Percentiles rank a stretch among this genome's conserved stretches.
Evolutionary conservation across 2,888 invertebrate species (phyloP).

Genomic region (Eurytoma adleriae): DNA sequence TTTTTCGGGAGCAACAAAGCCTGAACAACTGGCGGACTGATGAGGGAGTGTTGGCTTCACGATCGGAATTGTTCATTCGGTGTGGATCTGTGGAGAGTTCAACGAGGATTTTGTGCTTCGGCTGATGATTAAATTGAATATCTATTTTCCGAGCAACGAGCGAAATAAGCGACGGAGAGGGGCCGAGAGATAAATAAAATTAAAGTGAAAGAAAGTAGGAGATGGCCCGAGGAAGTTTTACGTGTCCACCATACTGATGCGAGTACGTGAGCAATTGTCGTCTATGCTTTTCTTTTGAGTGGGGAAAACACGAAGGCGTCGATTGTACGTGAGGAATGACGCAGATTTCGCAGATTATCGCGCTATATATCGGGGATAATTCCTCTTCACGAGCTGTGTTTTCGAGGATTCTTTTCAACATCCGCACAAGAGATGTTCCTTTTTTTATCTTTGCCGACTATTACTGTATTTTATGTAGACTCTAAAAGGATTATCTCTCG

Average conservation of each 20-base stretch:
- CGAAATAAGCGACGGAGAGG: constrained; percentile 63
- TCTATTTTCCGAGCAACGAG: constrained; percentile 67
- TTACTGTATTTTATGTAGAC: no score
- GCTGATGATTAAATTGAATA: constrained; percentile 63
- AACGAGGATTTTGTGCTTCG: no score
- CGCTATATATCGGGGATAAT: constrained; percentile 28
- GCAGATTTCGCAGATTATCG: constrained; percentile 26
- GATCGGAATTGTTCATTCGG: no score
- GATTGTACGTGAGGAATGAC: constrained; percentile 36
- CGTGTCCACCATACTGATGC: constrained; percentile 34
- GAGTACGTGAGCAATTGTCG: constrained; percentile 22
- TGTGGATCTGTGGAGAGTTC: no score
- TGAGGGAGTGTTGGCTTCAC: no score
- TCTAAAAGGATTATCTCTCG: no score
- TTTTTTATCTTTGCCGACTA: no score
- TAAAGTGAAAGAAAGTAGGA: constrained; percentile 65
- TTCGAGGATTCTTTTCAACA: no score
- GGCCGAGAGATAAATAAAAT: constrained; percentile 65
- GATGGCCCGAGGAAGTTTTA: constrained; percentile 15
- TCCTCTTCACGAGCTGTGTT: constrained; percentile 23
- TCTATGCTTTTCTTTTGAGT: background rate
- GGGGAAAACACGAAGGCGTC: constrained; percentile 8
- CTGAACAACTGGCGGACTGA: no score
- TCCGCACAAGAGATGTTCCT: no score
- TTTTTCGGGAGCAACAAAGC: no score